These are phyloP conservation scores for Hirundichthys speculiger DNA, from an alignment of 2,113 vertebrate genomes.

Conservation along the genomic window DNA sequence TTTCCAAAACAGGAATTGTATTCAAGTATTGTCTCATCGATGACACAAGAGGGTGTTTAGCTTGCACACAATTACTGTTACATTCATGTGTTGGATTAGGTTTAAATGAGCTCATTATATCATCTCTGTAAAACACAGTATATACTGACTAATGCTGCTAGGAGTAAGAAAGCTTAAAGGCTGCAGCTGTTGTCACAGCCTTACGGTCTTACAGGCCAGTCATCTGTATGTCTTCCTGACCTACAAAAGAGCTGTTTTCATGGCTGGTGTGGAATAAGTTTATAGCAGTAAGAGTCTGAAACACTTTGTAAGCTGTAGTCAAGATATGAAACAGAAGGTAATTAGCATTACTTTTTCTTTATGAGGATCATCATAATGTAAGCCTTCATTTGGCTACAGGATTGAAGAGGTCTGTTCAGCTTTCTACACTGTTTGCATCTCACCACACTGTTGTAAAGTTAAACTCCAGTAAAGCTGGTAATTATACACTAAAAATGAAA, in stretches of 20 bases:
- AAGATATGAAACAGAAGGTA: slow-evolving; percentile 13
- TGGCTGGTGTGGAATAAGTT: too few relatives aligned
- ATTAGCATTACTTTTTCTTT: slow-evolving; percentile 1
- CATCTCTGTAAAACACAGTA: too few relatives aligned
- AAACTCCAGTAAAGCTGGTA: slow-evolving; percentile 58
- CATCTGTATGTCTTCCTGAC: background rate
- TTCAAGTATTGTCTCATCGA: too few relatives aligned
- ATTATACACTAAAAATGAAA: slow-evolving; percentile 52
- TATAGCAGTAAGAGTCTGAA: background rate
- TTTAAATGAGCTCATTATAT: too few relatives aligned
- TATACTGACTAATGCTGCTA: background rate
- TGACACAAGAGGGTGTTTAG: too few relatives aligned
- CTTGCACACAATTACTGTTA: too few relatives aligned
- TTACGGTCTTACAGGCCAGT: background rate
- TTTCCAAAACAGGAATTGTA: too few relatives aligned
- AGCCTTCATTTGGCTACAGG: slow-evolving; percentile 25
- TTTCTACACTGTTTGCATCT: slow-evolving; percentile 35
- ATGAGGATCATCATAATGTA: slow-evolving; percentile 7
- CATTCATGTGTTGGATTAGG: too few relatives aligned
- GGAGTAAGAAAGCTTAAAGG: background rate
- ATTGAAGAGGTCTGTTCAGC: slow-evolving; percentile 20
- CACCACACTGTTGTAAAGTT: slow-evolving; percentile 44
- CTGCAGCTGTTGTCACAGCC: background rate
- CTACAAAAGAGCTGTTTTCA: background rate
- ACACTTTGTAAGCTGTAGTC: background rate